phyloP scores from a whole-genome alignment of 2,888 invertebrate genomes.

The Parasteatoda lunata region DNA sequence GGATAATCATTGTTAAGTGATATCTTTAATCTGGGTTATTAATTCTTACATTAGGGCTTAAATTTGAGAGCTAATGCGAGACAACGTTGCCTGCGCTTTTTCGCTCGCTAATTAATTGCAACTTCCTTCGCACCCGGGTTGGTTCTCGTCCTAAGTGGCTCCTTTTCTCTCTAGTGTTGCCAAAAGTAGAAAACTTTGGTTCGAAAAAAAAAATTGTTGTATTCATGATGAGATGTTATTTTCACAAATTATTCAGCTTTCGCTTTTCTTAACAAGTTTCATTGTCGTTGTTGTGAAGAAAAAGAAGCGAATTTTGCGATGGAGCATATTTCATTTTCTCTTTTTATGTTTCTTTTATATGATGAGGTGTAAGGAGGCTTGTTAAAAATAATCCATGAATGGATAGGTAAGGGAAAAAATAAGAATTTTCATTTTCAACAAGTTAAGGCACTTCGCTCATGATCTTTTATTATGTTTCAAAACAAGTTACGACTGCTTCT shows the following conservation, averaged over 20 bases:
- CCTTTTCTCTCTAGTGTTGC: constrained; percentile 20
- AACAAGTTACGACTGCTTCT: neutral
- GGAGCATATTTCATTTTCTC: constrained; percentile 10
- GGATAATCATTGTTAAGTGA: constrained; percentile 68
- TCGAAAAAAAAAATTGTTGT: constrained; percentile 29
- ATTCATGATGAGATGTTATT: constrained; percentile 61
- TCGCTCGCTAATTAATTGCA: constrained; percentile 62
- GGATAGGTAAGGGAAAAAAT: neutral
- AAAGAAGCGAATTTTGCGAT: neutral
- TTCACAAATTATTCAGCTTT: constrained; percentile 47
- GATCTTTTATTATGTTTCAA: neutral
- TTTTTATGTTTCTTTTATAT: constrained; percentile 9
- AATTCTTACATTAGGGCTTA: constrained; percentile 67
- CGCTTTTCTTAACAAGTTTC: constrained; percentile 62
- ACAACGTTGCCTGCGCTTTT: constrained; percentile 51
- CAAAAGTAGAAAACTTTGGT: constrained; percentile 9
- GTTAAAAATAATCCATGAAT: neutral
- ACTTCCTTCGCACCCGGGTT: constrained; percentile 20
- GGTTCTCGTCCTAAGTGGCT: constrained; percentile 52
- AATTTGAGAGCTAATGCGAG: constrained; percentile 63
- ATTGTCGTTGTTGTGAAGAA: constrained; percentile 60
- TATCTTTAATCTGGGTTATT: constrained; percentile 68
- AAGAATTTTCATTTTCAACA: neutral
- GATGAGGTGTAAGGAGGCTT: neutral
- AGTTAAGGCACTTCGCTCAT: neutral